Percentiles rank a stretch among this genome's conserved stretches.
These are phyloP conservation scores for Azorinus chamasolen DNA, from an alignment of 2,888 invertebrate genomes.

Conservation along the genomic window DNA sequence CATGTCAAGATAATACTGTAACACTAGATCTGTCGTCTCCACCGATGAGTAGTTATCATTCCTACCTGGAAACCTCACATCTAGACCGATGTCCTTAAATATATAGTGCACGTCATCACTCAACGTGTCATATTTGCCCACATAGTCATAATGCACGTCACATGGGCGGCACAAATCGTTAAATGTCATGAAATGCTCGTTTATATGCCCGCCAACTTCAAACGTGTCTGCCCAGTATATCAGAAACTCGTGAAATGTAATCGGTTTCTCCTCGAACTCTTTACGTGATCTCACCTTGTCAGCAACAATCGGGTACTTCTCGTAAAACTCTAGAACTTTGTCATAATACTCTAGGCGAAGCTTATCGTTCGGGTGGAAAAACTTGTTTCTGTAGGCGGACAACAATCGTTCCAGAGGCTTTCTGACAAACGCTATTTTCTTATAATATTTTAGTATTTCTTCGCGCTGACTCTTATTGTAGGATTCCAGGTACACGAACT, in stretches of 20 bases:
- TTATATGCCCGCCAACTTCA: slow-evolving; percentile 86
- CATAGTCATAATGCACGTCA: slow-evolving; percentile 93
- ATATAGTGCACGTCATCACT: slow-evolving; percentile 91
- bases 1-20: slow-evolving; percentile 91
- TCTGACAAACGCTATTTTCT: slow-evolving; percentile 94
- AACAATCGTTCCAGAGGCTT: slow-evolving; percentile 96
- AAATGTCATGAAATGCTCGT: slow-evolving; percentile 97
- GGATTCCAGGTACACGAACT: slow-evolving; percentile 68
- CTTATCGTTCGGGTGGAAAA: slow-evolving; percentile 85
- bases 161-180: slow-evolving; percentile 95
- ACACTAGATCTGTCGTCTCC: slow-evolving; percentile 91
- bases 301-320: background rate
- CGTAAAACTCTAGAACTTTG: slow-evolving; percentile 19
- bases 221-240: slow-evolving; percentile 90
- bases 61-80: slow-evolving; percentile 77
- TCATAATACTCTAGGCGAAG: slow-evolving; percentile 19
- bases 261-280: slow-evolving; percentile 90
- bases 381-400: slow-evolving; percentile 96
- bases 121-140: slow-evolving; percentile 95
- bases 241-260: slow-evolving; percentile 95
- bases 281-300: slow-evolving; percentile 3
- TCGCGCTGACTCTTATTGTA: slow-evolving; percentile 88
- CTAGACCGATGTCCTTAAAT: slow-evolving; percentile 68
- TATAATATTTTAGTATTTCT: slow-evolving; percentile 91
- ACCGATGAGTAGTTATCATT: slow-evolving; percentile 87